Base-by-base conservation (phyloP, 2,113 vertebrate genomes). In the Cyanistes caeruleus region DNA sequence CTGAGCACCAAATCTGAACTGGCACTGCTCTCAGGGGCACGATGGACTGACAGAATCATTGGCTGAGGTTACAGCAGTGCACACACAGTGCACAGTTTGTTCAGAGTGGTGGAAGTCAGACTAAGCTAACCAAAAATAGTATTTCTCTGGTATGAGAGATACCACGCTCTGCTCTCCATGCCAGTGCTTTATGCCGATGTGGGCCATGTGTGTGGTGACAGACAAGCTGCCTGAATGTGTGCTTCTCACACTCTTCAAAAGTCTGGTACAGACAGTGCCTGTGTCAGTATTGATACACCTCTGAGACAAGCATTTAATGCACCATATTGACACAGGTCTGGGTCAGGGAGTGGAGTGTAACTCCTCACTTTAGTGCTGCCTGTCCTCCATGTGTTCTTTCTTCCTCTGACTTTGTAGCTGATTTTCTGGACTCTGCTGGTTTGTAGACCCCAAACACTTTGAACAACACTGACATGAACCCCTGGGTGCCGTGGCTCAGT, bases 261-360 rank as follows among this genome's bases (percentile, higher is more conserved):
- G 72, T 75, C 94, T 95, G 80, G 59, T 63, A 33, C 37, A 93
- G 88, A 41, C 85, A 84, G 56, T 69, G 92, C n/a, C 48, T 86
- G 59, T 86, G 79, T 93, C 82, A 68, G 27, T 84, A 60, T 41
- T 86, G 93, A 77, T 77, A 69, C 21, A 46, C 82, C 62, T 80
- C 70, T 27, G n/a, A 89, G 74, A 84, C 70, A 58, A 62, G 72
- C 43, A 59, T 70, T 83, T 90, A 58, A 83, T 19, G 13, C 75
- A 73, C 67, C 85, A 55, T 86, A 86, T 69, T 93, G 82, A 43
- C 63, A 39, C 25, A 39, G 85, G 85, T 72, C 85, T 87, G 41
- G 58, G 70, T 60, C 49, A 30, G 62, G 67, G 75, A 90, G 35
- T 4, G 44, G 19, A 68, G 31, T 31, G 11, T 35, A 72, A 25